phyloP scores from a whole-genome alignment of 2,888 invertebrate species.

The Chymomyza amoena region DNA sequence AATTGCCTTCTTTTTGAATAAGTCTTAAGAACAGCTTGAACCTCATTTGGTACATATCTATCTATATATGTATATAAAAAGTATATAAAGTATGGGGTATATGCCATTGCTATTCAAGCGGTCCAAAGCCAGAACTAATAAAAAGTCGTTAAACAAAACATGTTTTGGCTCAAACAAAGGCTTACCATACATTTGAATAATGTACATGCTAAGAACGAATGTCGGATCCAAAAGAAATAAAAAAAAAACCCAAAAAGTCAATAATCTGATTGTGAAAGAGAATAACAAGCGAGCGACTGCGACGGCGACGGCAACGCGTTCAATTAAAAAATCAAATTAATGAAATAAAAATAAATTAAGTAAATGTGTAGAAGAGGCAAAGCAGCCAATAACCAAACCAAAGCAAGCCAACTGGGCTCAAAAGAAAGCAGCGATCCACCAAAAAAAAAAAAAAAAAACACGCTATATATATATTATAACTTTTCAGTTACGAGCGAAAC shows the following conservation, averaged over 20 bases:
- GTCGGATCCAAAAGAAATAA: slow-evolving; percentile 27
- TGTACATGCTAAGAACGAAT: slow-evolving; percentile 30
- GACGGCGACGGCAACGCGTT: slow-evolving; percentile 3
- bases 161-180: slow-evolving; percentile 64
- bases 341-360: slow-evolving; percentile 64
- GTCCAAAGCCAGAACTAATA: slow-evolving; percentile 51
- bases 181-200: slow-evolving; percentile 61
- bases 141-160: slow-evolving; percentile 66
- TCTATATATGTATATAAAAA: not conserved
- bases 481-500: slow-evolving; percentile 75
- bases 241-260: slow-evolving; percentile 53
- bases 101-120: not conserved
- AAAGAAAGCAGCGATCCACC: slow-evolving; percentile 60
- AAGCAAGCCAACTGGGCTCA: slow-evolving; percentile 30
- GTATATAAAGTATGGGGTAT: not conserved
- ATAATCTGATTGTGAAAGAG: slow-evolving; percentile 60
- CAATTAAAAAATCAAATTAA: slow-evolving; percentile 54
- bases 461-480: slow-evolving; percentile 53
- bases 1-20: not conserved
- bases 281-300: not conserved
- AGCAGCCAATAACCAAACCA: slow-evolving; percentile 25
- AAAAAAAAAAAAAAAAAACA: slow-evolving; percentile 35
- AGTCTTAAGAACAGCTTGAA: slow-evolving; percentile 25
- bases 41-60: slow-evolving; percentile 34
- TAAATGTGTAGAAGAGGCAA: slow-evolving; percentile 43